A percentile compares a stretch with the other conserved stretches of the same genome.
These are phyloP conservation scores for Phalanger gymnotis DNA, from an alignment of 2,797 vertebrate species.

Conservation along the genomic window DNA sequence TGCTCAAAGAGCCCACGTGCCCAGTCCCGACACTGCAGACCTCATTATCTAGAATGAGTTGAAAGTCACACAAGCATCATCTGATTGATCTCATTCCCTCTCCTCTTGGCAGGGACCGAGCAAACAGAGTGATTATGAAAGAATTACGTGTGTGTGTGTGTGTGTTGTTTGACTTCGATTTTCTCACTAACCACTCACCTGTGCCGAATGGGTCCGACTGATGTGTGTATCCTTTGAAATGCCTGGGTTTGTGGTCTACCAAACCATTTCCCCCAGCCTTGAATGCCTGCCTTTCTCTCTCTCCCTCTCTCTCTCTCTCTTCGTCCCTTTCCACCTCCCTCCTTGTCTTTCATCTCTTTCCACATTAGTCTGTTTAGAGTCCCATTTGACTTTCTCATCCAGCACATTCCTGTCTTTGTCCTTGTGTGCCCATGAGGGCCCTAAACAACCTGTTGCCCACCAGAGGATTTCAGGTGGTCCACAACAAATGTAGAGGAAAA, in stretches of 20 bases:
- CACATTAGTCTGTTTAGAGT: slow-evolving; percentile 47
- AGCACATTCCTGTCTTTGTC: neutral
- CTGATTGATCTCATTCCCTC: neutral
- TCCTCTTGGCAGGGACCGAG: neutral
- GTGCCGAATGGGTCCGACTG: slow-evolving; percentile 27
- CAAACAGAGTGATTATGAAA: neutral
- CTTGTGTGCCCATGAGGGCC: accelerated
- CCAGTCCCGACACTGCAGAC: neutral
- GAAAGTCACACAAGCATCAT: neutral
- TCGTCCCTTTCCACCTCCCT: neutral
- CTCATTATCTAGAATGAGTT: neutral
- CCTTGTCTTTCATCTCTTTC: slow-evolving; percentile 39
- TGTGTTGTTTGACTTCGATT: neutral
- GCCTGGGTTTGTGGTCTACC: neutral
- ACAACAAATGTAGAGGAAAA: too few relatives aligned
- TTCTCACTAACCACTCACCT: neutral
- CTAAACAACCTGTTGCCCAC: too few relatives aligned
- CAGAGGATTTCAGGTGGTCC: too few relatives aligned
- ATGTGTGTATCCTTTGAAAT: slow-evolving; percentile 22
- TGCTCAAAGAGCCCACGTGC: neutral
- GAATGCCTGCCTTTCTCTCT: neutral
- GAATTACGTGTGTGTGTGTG: neutral
- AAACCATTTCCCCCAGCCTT: neutral
- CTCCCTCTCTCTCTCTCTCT: neutral
- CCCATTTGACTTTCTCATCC: slow-evolving; percentile 44